Evolutionary conservation across 2,888 invertebrate species (phyloP).

Genomic region (Prostheceraeus crozeri): DNA sequence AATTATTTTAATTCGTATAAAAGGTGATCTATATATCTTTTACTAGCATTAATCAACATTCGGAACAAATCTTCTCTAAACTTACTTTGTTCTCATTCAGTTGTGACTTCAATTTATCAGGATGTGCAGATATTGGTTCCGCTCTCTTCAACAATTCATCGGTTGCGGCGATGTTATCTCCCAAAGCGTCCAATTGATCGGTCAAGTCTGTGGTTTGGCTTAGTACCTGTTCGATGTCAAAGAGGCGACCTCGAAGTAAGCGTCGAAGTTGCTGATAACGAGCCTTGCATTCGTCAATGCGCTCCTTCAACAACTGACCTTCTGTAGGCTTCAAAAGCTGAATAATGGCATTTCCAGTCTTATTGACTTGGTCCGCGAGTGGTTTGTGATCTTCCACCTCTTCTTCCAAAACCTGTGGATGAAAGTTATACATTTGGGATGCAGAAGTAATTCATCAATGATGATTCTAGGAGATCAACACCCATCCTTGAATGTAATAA

Average conservation of each 20-base stretch:
- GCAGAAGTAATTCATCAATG: too few species aligned
- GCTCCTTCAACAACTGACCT: conserved; percentile 5
- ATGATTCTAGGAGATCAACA: too few species aligned
- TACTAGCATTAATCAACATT: too few species aligned
- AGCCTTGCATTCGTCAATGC: conserved; percentile 25
- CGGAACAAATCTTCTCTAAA: too few species aligned
- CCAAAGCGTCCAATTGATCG: conserved; percentile 29
- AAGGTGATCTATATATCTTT: too few species aligned
- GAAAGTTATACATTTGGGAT: too few species aligned
- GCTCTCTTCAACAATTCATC: conserved; percentile 69
- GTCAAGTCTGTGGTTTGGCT: conserved; percentile 31
- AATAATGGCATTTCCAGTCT: conserved; percentile 82
- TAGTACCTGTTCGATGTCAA: conserved; percentile 32
- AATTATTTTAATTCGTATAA: too few species aligned
- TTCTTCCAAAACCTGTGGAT: not conserved
- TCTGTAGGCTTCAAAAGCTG: conserved; percentile 60
- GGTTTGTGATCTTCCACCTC: conserved; percentile 52
- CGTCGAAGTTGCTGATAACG: conserved; percentile 24
- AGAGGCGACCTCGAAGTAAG: conserved; percentile 22
- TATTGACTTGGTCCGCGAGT: conserved; percentile 84
- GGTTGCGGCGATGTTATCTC: conserved; percentile 47
- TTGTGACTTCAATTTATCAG: conserved; percentile 85
- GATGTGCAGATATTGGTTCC: conserved; percentile 89
- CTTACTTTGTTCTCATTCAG: too few species aligned
- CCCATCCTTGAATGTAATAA: too few species aligned